phyloP scores from a whole-genome alignment of 30 jellyfish, hydroid and myxozoan genomes.

The Rhopilema esculentum region DNA sequence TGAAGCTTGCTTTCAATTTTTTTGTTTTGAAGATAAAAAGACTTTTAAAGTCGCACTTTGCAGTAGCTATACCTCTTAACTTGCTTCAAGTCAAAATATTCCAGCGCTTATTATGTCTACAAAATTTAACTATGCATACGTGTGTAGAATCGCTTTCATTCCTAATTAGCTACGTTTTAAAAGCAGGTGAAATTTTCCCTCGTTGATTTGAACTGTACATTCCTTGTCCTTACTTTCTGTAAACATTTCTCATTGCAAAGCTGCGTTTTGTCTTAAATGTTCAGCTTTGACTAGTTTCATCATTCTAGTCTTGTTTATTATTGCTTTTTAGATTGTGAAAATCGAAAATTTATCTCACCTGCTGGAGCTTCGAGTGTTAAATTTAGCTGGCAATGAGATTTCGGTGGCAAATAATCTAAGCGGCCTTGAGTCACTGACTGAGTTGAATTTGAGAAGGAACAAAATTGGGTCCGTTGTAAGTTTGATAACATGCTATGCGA shows the following conservation, averaged over 20 bases:
- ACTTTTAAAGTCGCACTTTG: too few relatives aligned
- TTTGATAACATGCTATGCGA: background rate
- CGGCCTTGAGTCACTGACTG: slow-evolving; percentile 87
- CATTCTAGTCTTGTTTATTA: background rate
- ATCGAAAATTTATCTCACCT: slow-evolving; percentile 86
- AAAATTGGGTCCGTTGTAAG: slow-evolving; percentile 78
- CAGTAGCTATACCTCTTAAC: too few relatives aligned
- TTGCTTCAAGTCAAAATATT: background rate
- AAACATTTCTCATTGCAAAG: too few relatives aligned
- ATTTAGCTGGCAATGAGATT: slow-evolving; percentile 85
- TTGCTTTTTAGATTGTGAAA: slow-evolving; percentile 63
- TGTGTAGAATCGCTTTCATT: background rate
- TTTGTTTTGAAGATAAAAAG: too few relatives aligned
- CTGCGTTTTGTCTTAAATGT: too few relatives aligned
- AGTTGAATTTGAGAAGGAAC: slow-evolving; percentile 84
- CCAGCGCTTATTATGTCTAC: background rate
- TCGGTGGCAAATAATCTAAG: slow-evolving; percentile 41
- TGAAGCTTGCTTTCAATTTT: too few relatives aligned
- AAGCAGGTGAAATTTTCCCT: background rate
- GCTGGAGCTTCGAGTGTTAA: slow-evolving; percentile 84
- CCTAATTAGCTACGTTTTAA: background rate
- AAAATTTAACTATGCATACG: background rate
- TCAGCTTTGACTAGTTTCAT: too few relatives aligned
- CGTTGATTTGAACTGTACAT: background rate
- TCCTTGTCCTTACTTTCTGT: too few relatives aligned